These are phyloP conservation scores for Patella depressa DNA, from an alignment of 2,888 invertebrate species.

Conservation along the genomic window DNA sequence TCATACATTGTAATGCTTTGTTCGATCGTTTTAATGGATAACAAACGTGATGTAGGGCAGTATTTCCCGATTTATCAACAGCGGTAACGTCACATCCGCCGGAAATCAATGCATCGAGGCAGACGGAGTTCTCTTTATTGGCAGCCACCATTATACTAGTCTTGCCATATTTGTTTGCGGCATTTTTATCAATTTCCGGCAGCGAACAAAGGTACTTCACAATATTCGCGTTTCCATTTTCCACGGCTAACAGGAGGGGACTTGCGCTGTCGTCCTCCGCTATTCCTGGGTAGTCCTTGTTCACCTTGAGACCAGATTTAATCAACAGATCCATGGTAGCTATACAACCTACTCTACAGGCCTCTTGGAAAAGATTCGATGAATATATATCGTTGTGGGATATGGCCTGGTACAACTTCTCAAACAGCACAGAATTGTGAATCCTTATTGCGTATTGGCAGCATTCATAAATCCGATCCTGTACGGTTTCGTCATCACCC, in stretches of 20 bases:
- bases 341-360: too few relatives aligned
- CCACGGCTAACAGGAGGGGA: background rate
- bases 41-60: conserved; percentile 4
- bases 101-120: background rate
- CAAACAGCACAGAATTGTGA: too few relatives aligned
- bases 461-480: too few relatives aligned
- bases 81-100: conserved; percentile 1
- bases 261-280: too few relatives aligned
- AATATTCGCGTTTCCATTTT: background rate
- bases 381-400: too few relatives aligned
- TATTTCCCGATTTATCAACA: background rate
- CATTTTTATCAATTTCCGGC: background rate
- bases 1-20: background rate
- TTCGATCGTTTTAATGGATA: background rate
- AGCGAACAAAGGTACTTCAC: background rate
- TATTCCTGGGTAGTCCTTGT: too few relatives aligned
- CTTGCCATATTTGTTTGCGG: background rate
- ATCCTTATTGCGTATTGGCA: too few relatives aligned
- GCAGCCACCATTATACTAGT: background rate
- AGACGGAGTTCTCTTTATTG: conserved; percentile 4
- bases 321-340: too few relatives aligned
- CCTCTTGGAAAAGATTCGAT: too few relatives aligned
- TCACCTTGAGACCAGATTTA: too few relatives aligned
- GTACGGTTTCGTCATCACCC: too few relatives aligned
- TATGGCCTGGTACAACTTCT: too few relatives aligned